Base-by-base conservation (phyloP, 2,888 invertebrate genomes). In the Abrostola triplasia region DNA sequence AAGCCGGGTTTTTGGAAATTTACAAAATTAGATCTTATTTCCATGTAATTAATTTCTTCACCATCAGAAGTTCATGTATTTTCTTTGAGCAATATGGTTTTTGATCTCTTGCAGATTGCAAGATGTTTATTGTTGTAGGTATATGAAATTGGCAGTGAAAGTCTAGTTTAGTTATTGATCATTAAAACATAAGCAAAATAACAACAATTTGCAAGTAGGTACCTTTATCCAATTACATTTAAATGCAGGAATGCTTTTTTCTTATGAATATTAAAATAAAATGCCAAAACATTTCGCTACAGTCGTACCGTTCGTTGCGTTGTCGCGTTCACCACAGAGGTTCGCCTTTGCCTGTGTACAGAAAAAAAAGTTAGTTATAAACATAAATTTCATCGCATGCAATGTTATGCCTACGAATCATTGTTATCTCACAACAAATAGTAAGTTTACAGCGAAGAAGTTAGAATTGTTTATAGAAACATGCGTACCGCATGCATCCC, bases 371-470 rank as follows among this genome's bases (percentile, higher is more conserved):
- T 61, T 51, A 59, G 38, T 64, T 59, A 51, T 9, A 49, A 47
- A 35, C 10, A 24, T 11, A 37, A 38, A 0, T 11, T 52, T 61
- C 59, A 63, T 67, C 36, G 63, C 73, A 78, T 76, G 74, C 72
- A 73, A 52, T 61, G 49, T 75, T 64, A 77, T 65, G 71, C 85
- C 80, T 85, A 81, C 61, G 60, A 80, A 73, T 74, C 79, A 82
- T 76, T 86, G 88, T 91, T 91, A 92, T 95, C 95, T 95, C 95
- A 95, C 95, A 95, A 95, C 95, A 95, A 95, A 95, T 95, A 92
- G 79, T 91, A 91, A 92, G 90, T 86, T 82, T 73, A 64, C 70
- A 71, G 59, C 24, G 72, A 73, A 84, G 73, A 70, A 65, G 50
- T 68, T 62, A 66, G 61, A 67, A 61, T 67, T 68, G 67, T 74